Evolutionary conservation across 2,888 invertebrate genomes (phyloP), one percentile per base, ranked within the genome.

Genomic region (Apodemia mormo): DNA sequence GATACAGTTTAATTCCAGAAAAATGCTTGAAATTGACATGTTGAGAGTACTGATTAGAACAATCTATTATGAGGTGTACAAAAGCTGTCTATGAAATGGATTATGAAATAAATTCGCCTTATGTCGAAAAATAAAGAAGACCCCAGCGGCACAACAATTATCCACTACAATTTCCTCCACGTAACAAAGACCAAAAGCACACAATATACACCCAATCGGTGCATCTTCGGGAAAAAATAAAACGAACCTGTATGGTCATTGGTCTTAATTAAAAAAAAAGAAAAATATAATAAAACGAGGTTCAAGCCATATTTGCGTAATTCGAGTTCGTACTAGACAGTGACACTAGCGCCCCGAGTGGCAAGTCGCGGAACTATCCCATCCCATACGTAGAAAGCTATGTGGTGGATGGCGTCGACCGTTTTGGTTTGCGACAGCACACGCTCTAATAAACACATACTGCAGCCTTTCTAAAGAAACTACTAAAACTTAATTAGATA

Each of bases 391-490:
- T 52, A 52, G 49, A 52, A 52, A 52, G 49, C n/a, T 52, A 52
- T 52, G 49, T 52, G 49, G 49, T 52, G 10, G 45, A 10, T 45
- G 10, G 49, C 49, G 49, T 49, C 5, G 14, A 14, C 49, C 49
- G 49, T 52, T 52, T 52, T 52, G 49, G 49, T 52, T 52, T 52
- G 49, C n/a, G 49, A 52, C 52, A 52, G 52, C 52, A 52, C 52
- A 61, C 58, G 61, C 61, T 61, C 61, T 61, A 33, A 61, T 61
- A 33, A 61, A 30, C 61, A 33, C 61, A 58, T 56, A 30, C 58
- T 54, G 22, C 40, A 58, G 58, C 61, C 61, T 61, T 61, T 61
- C 61, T 61, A 61, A 61, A 61, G 61, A 61, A 61, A 61, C 52
- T 52, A 61, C 61, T 61, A 61, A 61, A 61, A 61, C 58, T 58